These are phyloP conservation scores for Thalassoma bifasciatum DNA, from an alignment of 2,113 vertebrate genomes.

Conservation along the genomic window DNA sequence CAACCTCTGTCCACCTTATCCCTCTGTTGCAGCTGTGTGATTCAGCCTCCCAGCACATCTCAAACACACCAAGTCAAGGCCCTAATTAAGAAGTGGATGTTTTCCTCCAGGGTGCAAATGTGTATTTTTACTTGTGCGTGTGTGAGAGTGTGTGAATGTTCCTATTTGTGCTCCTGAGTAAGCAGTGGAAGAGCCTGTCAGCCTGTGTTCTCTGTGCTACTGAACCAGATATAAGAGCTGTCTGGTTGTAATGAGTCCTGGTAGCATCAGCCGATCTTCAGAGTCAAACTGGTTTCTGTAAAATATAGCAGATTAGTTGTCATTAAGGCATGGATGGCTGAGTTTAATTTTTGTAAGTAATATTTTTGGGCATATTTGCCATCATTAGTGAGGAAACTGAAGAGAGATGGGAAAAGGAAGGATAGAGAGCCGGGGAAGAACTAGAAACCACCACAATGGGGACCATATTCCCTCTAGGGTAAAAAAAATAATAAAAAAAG, in stretches of 20 bases:
- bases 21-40: constrained; percentile 36
- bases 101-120: constrained; percentile 53
- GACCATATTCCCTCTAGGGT: too few species aligned
- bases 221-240: constrained; percentile 37
- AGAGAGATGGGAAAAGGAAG: too few species aligned
- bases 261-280: background rate
- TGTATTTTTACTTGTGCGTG: constrained; percentile 37
- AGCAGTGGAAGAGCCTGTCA: constrained; percentile 4
- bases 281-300: background rate
- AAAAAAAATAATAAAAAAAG: too few species aligned
- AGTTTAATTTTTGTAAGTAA: too few species aligned
- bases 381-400: too few species aligned
- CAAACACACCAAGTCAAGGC: constrained; percentile 32
- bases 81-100: constrained; percentile 69
- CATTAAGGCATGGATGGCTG: background rate
- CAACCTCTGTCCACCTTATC: constrained; percentile 32
- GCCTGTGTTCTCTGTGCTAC: constrained; percentile 29
- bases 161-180: constrained; percentile 20
- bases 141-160: constrained; percentile 9
- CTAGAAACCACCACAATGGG: too few species aligned
- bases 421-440: too few species aligned
- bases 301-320: background rate
- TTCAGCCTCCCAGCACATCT: constrained; percentile 48
- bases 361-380: too few species aligned
- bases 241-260: background rate